Base-by-base conservation (phyloP, 2,888 invertebrate species). In the Rotaria magnacalcarata region DNA sequence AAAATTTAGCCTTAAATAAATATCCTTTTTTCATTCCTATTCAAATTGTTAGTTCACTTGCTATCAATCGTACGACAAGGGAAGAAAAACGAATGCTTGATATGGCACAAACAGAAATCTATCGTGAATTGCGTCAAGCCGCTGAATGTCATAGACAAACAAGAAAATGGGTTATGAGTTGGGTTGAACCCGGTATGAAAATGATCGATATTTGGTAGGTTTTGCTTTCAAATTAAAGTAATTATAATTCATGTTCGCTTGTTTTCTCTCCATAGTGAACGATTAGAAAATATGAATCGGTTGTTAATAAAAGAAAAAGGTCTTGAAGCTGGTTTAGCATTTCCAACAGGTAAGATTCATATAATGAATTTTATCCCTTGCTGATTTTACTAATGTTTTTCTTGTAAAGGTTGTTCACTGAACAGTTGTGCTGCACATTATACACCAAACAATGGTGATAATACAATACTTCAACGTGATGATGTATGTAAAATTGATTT, bases 401-500 rank as follows among this genome's bases (percentile, higher is more conserved):
- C 11, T 52, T 52, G 14, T 52, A n/a, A 6, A 67, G 67, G 67
- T 34, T 97, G 97, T 91, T 97, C 97, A n/a, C 93, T 97, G 58
- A 99, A 99, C 92, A 95, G 99, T 91, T 98, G 97, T 90, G 99
- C 99, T 86, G 99, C 99, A 85, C 99, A 99, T 92, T 99, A 99
- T 90, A 99, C 99, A 24, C 99, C 99, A 8, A 99, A 99, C 91
- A 96, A 96, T 86, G 99, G 97, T 21, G 99, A 99, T 91, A 93
- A 94, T 19, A 99, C 98, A 0, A 96, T 98, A 19, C 92, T 99
- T 85, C 94, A 95, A 88, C 95, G 95, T 89, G 96, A 98, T 89
- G 99, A 99, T 92, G 97, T 99, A 5, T 97, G 97, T 89, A 99
- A 99, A 92, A 97, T 99, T 89, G 97, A 98, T 92, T 98, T 97